Conservation (phyloP, 2,113 vertebrate species). For the Larimichthys crocea region DNA sequence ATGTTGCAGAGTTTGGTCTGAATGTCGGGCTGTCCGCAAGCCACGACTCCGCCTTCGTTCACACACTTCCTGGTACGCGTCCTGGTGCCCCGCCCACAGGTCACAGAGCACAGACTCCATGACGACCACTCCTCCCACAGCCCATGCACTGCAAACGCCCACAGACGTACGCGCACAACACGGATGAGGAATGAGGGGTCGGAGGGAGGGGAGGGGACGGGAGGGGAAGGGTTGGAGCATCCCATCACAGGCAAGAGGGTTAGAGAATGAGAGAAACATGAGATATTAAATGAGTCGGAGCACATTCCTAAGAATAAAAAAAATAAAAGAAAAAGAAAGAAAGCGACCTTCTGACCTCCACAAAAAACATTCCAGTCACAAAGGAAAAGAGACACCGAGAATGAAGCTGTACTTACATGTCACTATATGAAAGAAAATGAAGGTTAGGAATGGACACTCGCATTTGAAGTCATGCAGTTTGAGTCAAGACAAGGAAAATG, state of each 20-base stretch:
- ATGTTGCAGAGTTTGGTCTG: conserved; percentile 97
- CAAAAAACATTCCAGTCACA: conserved; percentile 37
- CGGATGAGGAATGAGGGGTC: conserved; percentile 64
- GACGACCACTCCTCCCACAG: conserved; percentile 94
- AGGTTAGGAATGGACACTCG: conserved; percentile 60
- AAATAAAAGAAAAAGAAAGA: not conserved
- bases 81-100: conserved; percentile 94
- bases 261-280: conserved; percentile 68
- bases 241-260: conserved; percentile 62
- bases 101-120: conserved; percentile 97
- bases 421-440: conserved; percentile 51
- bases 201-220: not conserved
- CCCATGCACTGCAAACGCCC: conserved; percentile 91
- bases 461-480: conserved; percentile 66
- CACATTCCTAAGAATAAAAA: conserved; percentile 54
- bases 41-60: conserved; percentile 84
- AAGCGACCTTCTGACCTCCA: conserved; percentile 38
- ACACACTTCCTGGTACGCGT: conserved; percentile 91
- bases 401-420: conserved; percentile 34
- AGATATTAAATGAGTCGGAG: conserved; percentile 66
- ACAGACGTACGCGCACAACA: conserved; percentile 50
- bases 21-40: conserved; percentile 89
- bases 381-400: conserved; percentile 38
- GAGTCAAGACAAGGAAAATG: conserved; percentile 49
- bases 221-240: conserved; percentile 30